Evolutionary conservation across 2,797 vertebrate genomes (phyloP), one percentile per base, ranked within the genome.

Genomic region (Micrastur ruficollis): DNA sequence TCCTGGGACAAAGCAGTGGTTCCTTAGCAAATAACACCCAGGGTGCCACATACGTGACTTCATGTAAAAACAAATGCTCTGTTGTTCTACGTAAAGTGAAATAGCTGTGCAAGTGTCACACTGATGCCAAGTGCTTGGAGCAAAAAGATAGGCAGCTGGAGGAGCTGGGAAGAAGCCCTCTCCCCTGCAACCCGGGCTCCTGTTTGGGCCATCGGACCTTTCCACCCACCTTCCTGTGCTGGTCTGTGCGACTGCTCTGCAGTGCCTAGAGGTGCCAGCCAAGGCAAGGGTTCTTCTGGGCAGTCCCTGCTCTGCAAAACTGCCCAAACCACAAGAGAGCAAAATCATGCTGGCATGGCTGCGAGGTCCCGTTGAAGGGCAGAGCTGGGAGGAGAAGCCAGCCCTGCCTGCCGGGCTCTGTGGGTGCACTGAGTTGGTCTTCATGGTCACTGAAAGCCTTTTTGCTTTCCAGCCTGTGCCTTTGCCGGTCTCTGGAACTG

Each of bases 401-500:
- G 42, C 16, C 27, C 49, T 46, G 49, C 44, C 19, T 14, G 44
- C 47, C 2, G 1, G 12, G 31, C 34, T 44, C 12, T 0, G 0
- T 21, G 52, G 22, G 14, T 1, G 0, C 1, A 0, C 3, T 16
- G 61, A 5, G 4, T 15, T 82, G 23, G 6, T 72, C 50, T 14
- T 19, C 2, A 2, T 9, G 63, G 82, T 83, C 32, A 95, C 42
- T 19, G 38, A 81, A 53, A 72, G 9, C 58, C 50, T 95, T 72
- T 95, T 97, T 82, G 61, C 95, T 90, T 96, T 89, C 34, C 94
- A 99, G 99, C 99, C 7, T 99, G 99, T 91, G 99, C 99, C 40
- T 81, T 99, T 7, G 97, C 99, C 5, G 99, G 99, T 86, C 98
- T 99, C 88, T 99, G 99, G 99, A 99, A 98, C 97, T 99, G 99